Evolutionary conservation across 2,797 vertebrate species (phyloP), one percentile per base, ranked within the genome.

Genomic region (Semaprochilodus insignis): DNA sequence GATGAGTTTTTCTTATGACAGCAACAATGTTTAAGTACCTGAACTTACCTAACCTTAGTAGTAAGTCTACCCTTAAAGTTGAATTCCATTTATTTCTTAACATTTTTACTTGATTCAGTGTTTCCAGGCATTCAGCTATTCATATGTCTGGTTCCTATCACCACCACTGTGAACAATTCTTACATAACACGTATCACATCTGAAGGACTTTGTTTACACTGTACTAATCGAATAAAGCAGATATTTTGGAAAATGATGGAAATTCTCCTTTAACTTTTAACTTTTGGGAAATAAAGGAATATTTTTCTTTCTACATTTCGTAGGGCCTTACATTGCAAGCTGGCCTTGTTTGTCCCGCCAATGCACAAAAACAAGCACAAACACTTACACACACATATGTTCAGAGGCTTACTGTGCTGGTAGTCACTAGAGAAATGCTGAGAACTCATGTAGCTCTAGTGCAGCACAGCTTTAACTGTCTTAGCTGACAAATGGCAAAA

Each of bases 381-480:
- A 83, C 59, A 17, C 34, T 36, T 40, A 48, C 52, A 69, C 77
- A 57, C 25, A 72, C 55, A 80, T 55, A 74, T 25, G 31, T 34
- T 27, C 66, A 59, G 51, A 19, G 63, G 1, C 62, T 25, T 48
- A 55, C 72, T 57, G 23, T 16, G 52, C 65, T 76, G 36, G 36
- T 51, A 81, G 51, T 74, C 80, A 74, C 73, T 55, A 75, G 34
- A 75, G 34, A 65, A 73, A 74, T 63, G 21, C 48, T 74, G 48
- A 74, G 48, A 81, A 44, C 62, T 57, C 34, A 21, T 57, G 40
- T 69, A 25, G 17, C 62, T 57, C n/a, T 59, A 75, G 52, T 75
- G 34, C 17, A 67, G 80, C 63, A 34, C 59, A 75, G 62, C 54
- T 57, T 74, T n/a, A 59, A 74, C 27, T 40, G 54, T 36, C 27